Evolutionary conservation across 2,797 vertebrate genomes (phyloP).

Genomic region (Phoeniculus purpureus): DNA sequence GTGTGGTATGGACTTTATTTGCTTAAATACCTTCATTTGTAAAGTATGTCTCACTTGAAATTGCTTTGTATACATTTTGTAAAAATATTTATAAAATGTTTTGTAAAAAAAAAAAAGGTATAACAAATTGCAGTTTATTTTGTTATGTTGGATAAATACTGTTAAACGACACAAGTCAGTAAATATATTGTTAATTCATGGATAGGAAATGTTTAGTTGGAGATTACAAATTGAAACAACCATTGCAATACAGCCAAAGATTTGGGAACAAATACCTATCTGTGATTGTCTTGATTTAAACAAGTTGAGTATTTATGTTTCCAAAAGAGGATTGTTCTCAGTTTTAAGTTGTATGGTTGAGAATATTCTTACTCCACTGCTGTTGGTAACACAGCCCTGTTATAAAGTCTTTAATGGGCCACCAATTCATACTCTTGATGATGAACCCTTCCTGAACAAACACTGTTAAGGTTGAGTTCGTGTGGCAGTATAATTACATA

Average conservation of each 20-base stretch:
- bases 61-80: constrained; percentile 92
- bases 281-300: constrained; percentile 86
- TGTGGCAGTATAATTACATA: not conserved
- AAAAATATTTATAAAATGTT: constrained; percentile 90
- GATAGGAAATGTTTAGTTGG: constrained; percentile 91
- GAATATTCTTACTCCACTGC: not conserved
- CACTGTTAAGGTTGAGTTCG: rapidly evolving
- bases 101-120: constrained; percentile 86
- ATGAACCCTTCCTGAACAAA: not conserved
- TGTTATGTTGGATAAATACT: constrained; percentile 95
- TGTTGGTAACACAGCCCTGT: not conserved
- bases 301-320: constrained; percentile 57
- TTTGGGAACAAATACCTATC: constrained; percentile 82
- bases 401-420: not conserved
- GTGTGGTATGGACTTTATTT: constrained; percentile 84
- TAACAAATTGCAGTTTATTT: constrained; percentile 94
- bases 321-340: constrained; percentile 26
- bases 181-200: constrained; percentile 91
- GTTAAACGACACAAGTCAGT: constrained; percentile 86
- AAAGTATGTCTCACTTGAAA: constrained; percentile 87
- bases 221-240: constrained; percentile 95
- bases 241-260: constrained; percentile 90
- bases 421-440: not conserved
- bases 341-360: not conserved
- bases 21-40: constrained; percentile 86